These are phyloP conservation scores for Digitonthophagus gazella DNA, from an alignment of 2,888 invertebrate genomes.

Conservation along the genomic window DNA sequence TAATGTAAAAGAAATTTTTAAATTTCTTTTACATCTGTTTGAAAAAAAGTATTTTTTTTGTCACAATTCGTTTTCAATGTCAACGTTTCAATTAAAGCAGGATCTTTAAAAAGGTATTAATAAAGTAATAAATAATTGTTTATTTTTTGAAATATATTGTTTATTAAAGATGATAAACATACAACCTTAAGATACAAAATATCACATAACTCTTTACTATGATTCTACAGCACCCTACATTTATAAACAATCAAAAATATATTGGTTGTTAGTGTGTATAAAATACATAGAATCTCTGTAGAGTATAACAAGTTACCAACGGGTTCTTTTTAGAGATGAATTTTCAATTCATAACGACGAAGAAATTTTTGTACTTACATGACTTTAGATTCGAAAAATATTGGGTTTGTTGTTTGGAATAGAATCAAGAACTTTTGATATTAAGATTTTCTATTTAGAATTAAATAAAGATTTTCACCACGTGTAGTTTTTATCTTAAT, in stretches of 20 bases:
- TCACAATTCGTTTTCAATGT: too few species aligned
- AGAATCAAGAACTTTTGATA: too few species aligned
- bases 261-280: not conserved
- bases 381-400: too few species aligned
- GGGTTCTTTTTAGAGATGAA: not conserved
- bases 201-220: slow-evolving; percentile 24
- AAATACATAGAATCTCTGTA: not conserved
- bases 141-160: slow-evolving; percentile 5
- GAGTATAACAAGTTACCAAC: not conserved
- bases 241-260: not conserved
- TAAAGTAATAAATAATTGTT: not conserved
- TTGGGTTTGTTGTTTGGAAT: too few species aligned
- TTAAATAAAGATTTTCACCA: too few species aligned
- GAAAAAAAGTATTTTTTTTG: too few species aligned
- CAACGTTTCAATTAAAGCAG: not conserved
- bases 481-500: too few species aligned
- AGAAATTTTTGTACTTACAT: too few species aligned
- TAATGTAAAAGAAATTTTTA: too few species aligned
- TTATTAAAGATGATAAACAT: slow-evolving; percentile 20
- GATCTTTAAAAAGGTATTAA: not conserved
- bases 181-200: slow-evolving; percentile 25
- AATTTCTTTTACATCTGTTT: too few species aligned
- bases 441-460: too few species aligned
- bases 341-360: too few species aligned
- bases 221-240: slow-evolving; percentile 10